phyloP scores from a whole-genome alignment of 2,888 invertebrate genomes.

The Fragum fragum region DNA sequence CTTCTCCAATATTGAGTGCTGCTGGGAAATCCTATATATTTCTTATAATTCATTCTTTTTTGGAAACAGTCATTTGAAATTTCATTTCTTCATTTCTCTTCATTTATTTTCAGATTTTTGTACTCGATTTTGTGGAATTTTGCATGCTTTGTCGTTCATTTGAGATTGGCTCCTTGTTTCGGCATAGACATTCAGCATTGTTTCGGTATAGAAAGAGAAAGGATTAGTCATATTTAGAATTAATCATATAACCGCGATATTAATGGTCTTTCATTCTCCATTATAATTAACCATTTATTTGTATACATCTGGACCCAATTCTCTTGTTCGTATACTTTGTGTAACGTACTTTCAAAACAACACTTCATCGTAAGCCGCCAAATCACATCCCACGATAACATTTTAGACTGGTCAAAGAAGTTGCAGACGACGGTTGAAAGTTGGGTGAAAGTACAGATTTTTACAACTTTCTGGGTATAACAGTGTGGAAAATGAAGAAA shows the following conservation, averaged over 20 bases:
- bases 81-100: too few relatives aligned
- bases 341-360: too few relatives aligned
- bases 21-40: too few relatives aligned
- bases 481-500: not conserved
- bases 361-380: too few relatives aligned
- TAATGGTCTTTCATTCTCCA: not conserved
- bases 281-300: not conserved
- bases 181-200: too few relatives aligned
- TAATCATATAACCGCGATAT: not conserved
- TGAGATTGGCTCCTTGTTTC: too few relatives aligned
- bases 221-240: not conserved
- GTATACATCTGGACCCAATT: not conserved
- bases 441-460: not conserved
- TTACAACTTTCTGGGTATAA: not conserved
- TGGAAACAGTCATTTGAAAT: too few relatives aligned
- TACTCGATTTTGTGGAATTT: too few relatives aligned
- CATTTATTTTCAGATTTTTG: too few relatives aligned
- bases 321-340: not conserved
- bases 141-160: too few relatives aligned
- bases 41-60: too few relatives aligned
- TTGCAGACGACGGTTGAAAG: not conserved
- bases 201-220: not conserved
- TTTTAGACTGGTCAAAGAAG: not conserved
- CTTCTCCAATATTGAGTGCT: too few relatives aligned
- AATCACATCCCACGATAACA: not conserved